A percentile compares a stretch with the other conserved stretches of the same genome.
These are phyloP conservation scores for Metopia argyrocephala DNA, from an alignment of 2,888 invertebrate species.

Conservation along the genomic window DNA sequence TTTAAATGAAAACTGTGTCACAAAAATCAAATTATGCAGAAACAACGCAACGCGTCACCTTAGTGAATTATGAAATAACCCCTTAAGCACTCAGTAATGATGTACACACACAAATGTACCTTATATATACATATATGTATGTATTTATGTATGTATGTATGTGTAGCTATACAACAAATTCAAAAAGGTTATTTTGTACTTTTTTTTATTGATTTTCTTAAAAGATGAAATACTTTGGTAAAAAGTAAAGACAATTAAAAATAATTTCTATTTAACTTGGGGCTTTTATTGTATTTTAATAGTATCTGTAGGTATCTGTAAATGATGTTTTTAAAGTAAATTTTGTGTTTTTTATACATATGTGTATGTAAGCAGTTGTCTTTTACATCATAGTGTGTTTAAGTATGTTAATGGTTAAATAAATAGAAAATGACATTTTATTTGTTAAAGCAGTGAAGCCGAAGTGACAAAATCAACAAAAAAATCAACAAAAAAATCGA, in stretches of 20 bases:
- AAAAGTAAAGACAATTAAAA: neutral
- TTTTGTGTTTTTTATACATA: neutral
- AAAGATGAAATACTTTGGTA: neutral
- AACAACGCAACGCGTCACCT: too few relatives aligned
- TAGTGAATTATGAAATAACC: too few relatives aligned
- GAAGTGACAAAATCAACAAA: slow-evolving; percentile 38
- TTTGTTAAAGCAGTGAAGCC: slow-evolving; percentile 41
- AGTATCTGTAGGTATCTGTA: neutral
- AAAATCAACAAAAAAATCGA: neutral
- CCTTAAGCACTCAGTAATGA: too few relatives aligned
- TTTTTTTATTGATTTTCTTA: neutral
- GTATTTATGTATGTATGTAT: too few relatives aligned
- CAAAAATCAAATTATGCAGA: too few relatives aligned
- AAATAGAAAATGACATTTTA: slow-evolving; percentile 41
- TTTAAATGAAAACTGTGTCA: too few relatives aligned
- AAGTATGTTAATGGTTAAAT: neutral
- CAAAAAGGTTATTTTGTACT: too few relatives aligned
- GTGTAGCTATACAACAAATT: too few relatives aligned
- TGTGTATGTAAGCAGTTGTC: too few relatives aligned
- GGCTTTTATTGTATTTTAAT: neutral
- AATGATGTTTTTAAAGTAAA: slow-evolving; percentile 15
- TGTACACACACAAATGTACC: slow-evolving; percentile 9
- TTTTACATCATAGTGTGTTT: too few relatives aligned
- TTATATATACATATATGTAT: neutral
- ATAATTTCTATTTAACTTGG: neutral